Evolutionary conservation across 2,113 vertebrate species (phyloP).

Genomic region (Petroica traversi): DNA sequence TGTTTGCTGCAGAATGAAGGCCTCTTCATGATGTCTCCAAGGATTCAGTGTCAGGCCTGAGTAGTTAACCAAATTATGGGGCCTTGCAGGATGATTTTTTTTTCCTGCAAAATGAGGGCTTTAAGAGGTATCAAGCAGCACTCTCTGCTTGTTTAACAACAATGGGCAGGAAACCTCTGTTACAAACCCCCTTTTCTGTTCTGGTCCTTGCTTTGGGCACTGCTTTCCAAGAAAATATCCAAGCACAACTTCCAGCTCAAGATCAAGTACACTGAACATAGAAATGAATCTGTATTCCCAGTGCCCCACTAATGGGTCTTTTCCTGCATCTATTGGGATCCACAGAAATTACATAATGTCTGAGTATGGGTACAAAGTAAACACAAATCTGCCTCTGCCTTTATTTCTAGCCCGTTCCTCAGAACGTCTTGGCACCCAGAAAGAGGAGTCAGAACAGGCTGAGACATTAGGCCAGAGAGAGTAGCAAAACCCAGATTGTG

Average conservation of each 20-base stretch:
- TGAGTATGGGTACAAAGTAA: neutral
- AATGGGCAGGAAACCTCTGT: neutral
- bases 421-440: constrained; percentile 1
- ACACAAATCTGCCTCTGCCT: constrained; percentile 21
- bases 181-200: neutral
- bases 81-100: neutral
- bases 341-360: neutral
- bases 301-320: neutral
- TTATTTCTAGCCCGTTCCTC: constrained; percentile 9
- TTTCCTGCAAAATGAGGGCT: neutral
- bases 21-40: constrained; percentile 51
- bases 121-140: neutral
- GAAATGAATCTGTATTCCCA: neutral
- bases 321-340: neutral
- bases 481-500: constrained; percentile 58
- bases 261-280: neutral
- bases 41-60: constrained; percentile 27
- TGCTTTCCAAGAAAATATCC: neutral
- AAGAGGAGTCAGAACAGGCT: constrained; percentile 54
- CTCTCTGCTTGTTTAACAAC: neutral
- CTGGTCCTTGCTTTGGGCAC: neutral
- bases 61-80: constrained; percentile 36
- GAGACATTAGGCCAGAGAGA: constrained; percentile 62
- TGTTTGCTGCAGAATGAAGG: constrained; percentile 47
- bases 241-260: neutral